Evolutionary conservation across 2,888 invertebrate genomes (phyloP), one percentile per base, ranked within the genome.

Genomic region (Aphodius sticticus): DNA sequence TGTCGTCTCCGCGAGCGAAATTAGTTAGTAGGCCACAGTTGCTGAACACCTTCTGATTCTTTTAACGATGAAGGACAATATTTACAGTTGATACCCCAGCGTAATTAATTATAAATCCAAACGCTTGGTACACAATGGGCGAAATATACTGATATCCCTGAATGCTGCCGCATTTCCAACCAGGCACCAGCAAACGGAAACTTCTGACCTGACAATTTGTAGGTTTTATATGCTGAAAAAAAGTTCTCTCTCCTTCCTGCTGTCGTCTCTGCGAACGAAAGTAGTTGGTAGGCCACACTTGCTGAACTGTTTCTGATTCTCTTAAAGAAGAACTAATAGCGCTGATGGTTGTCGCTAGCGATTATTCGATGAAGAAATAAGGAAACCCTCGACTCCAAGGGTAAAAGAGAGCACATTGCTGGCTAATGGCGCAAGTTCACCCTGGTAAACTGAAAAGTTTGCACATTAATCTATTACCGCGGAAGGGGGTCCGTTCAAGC

Each of bases 401-500:
- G 82, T 84, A 83, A 85, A 85, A 85, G 84, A 84, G 83, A 81
- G 82, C 83, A 84, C 84, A 84, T 83, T 84, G 83, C 84, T 81
- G 83, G 85, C 85, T 86, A 87, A 87, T 87, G 86, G 86, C 85
- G 83, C 82, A 86, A 87, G 85, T 86, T 87, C 84, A 84, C 84
- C 84, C 84, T 84, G 84, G 85, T 85, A 84, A 85, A 86, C 83
- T 85, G 84, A 84, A 86, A 87, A 87, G 86, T 86, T 87, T 86
- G 81, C 82, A 85, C 87, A 87, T 87, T 86, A 87, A 87, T 87
- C 86, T 86, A 85, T 86, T 86, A 85, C 85, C 85, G 85, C 81
- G 84, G 84, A 84, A 81, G 83, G 82, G 53, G 53, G 12, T 1
- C 6, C 53, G 12, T 5, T 53, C 9, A 53, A 53, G 53, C 53